Evolutionary conservation across 2,797 vertebrate genomes (phyloP), one percentile per base, ranked within the genome.

Genomic region (Pristis pectinata): DNA sequence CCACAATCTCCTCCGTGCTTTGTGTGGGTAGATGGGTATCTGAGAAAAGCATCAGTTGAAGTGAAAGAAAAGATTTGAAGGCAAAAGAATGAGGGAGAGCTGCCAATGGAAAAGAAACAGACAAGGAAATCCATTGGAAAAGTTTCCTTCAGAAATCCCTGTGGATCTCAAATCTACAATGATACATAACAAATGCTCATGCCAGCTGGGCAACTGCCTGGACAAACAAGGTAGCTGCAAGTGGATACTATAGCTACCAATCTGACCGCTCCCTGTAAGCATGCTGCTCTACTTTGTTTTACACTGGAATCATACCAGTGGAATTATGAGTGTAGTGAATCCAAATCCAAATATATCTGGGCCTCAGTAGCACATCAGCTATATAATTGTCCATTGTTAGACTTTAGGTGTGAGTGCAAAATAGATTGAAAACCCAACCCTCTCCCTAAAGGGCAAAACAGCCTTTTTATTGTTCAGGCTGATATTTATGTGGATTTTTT

Each of bases 151-250:
- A 91, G 59, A 64, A 91, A 64, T 37, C 87, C 64, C 59, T 91
- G 59, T 37, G 61, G 87, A 91, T 67, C n/a, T 67, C 87, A 91
- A 22, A 67, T 91, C 87, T 91, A 67, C 61, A 41, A n/a, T 61
- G 83, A 87, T n/a, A 87, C 83, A 56, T 87, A 87, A 59, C 83
- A 59, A 87, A n/a, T 5, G 19, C 22, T 91, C 61, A 67, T 67
- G 87, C 87, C 87, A 91, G 61, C 8, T 91, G 87, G 87, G 59
- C 19, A 37, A 3, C n/a, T 91, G 87, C 87, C 87, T 91, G 87
- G 87, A 91, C 87, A 91, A 91, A 91, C 87, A 91, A 91, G 87
- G 61, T 61, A 91, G 87, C 87, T 64, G 87, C 59, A 91, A 91
- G 41, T 67, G 87, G 87, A 91, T 91, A 91, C 61, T 41, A 67